Conservation (phyloP, 1,140 invertebrate genomes). For the Sesamia nonagrioides region DNA sequence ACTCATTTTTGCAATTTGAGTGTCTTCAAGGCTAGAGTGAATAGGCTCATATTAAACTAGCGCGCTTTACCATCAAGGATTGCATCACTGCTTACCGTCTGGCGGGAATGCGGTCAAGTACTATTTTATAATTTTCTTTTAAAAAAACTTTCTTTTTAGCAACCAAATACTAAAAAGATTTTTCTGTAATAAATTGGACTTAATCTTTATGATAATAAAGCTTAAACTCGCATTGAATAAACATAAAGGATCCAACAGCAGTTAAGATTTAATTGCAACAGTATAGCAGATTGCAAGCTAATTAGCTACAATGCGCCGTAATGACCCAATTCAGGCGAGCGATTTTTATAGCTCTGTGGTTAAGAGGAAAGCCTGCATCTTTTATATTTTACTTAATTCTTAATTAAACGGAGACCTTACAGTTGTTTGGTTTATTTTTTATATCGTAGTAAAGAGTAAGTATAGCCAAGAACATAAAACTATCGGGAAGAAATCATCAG, state of each 20-base stretch:
- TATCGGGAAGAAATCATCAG: neutral
- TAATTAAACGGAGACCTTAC: slow-evolving; percentile 23
- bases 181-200: neutral
- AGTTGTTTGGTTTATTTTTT: neutral
- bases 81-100: no score
- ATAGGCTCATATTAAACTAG: no score
- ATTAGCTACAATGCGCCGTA: slow-evolving; percentile 34
- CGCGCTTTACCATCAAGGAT: no score
- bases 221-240: neutral
- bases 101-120: no score
- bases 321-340: slow-evolving; percentile 35
- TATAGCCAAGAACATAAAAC: neutral
- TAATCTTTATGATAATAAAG: slow-evolving; percentile 1
- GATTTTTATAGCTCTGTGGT: slow-evolving; percentile 31
- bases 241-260: slow-evolving; percentile 11
- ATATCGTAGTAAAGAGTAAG: neutral
- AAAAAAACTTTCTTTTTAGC: no score
- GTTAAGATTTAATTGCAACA: no score
- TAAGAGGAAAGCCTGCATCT: neutral
- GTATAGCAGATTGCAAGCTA: slow-evolving; percentile 33
- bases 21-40: no score
- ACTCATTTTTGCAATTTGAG: no score
- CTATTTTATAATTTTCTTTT: no score
- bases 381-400: slow-evolving; percentile 30
- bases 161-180: neutral